Conservation (phyloP, 2,888 invertebrate genomes). For the Tenthredo notha region DNA sequence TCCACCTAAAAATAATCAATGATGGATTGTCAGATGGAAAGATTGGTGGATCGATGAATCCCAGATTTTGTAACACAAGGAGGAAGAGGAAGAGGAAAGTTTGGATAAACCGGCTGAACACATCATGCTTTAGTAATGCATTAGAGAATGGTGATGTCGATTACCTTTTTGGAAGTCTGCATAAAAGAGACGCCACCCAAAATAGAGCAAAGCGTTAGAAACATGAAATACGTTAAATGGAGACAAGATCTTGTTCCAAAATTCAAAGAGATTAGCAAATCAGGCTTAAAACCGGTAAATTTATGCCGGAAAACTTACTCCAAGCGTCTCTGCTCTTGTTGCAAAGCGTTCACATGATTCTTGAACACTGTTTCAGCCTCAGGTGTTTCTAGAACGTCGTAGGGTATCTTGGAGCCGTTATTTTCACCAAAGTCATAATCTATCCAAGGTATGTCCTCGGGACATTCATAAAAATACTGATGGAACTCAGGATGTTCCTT, state of each 20-base stretch:
- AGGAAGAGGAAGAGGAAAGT: slow-evolving; percentile 25
- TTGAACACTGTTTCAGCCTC: slow-evolving; percentile 96
- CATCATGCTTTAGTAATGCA: slow-evolving; percentile 14
- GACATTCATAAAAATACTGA: slow-evolving; percentile 93
- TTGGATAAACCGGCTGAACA: neutral
- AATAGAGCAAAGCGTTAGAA: slow-evolving; percentile 77
- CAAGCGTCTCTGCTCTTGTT: slow-evolving; percentile 94
- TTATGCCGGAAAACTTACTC: slow-evolving; percentile 85
- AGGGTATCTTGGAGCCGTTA: slow-evolving; percentile 91
- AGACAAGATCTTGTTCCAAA: neutral
- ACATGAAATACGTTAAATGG: neutral
- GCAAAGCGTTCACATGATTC: slow-evolving; percentile 93
- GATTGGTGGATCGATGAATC: neutral
- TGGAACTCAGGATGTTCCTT: slow-evolving; percentile 96
- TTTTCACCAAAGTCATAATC: slow-evolving; percentile 85
- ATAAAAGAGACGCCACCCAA: slow-evolving; percentile 76
- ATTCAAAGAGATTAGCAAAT: neutral
- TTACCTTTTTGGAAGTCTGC: slow-evolving; percentile 82
- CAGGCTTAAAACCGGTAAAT: neutral
- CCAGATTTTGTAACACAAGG: neutral
- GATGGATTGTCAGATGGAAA: neutral
- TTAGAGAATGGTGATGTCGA: slow-evolving; percentile 30
- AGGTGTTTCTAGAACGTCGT: slow-evolving; percentile 93
- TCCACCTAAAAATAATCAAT: slow-evolving; percentile 84
- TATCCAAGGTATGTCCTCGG: slow-evolving; percentile 89